Evolutionary conservation across 2,113 vertebrate species (phyloP).

Genomic region (Notarius lentiginosus): DNA sequence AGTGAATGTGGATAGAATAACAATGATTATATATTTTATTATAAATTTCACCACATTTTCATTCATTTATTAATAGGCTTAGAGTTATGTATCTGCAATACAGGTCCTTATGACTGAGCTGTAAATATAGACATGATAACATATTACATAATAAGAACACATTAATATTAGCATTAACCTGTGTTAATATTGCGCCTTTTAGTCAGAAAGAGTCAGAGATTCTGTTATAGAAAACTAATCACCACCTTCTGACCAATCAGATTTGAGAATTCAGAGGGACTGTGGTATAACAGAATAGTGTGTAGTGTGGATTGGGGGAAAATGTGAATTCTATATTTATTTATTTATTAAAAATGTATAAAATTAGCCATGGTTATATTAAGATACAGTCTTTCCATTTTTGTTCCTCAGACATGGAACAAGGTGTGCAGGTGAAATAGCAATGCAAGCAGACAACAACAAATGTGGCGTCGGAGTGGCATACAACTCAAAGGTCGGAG

Average conservation of each 20-base stretch:
- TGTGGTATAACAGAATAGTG: no score
- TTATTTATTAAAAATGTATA: background rate
- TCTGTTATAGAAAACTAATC: background rate
- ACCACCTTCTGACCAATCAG: background rate
- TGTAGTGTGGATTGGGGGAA: background rate
- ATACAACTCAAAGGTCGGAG: constrained; percentile 94
- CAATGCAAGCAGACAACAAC: constrained; percentile 96
- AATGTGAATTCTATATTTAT: background rate
- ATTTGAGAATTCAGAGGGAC: background rate
- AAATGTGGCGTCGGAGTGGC: constrained; percentile 98
- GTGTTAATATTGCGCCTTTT: background rate
- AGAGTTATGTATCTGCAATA: background rate
- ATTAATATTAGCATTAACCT: background rate
- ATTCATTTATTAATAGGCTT: background rate
- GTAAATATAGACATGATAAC: background rate
- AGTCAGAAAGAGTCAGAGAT: background rate
- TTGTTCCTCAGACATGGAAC: constrained; percentile 84
- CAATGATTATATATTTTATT: no score
- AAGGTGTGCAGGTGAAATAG: constrained; percentile 95
- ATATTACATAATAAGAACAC: background rate
- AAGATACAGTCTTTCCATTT: background rate
- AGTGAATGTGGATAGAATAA: no score
- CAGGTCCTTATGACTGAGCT: background rate
- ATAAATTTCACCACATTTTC: background rate
- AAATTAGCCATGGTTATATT: background rate